phyloP scores from a whole-genome alignment of 2,888 invertebrate species.

The Leptopilina drosophilae region DNA sequence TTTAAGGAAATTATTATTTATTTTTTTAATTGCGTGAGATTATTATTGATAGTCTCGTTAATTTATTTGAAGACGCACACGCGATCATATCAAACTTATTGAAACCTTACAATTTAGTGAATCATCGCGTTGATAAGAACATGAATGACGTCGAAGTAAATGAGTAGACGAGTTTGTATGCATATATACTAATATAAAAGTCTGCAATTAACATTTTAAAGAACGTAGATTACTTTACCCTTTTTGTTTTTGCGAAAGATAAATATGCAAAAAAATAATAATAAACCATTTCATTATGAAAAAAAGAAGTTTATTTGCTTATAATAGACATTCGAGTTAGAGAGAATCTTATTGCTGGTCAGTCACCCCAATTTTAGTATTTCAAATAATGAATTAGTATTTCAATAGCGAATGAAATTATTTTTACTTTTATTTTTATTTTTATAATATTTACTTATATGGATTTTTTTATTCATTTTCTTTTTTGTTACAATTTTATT shows the following conservation, averaged over 20 bases:
- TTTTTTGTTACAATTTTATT: no score
- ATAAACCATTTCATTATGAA: not conserved
- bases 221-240: not conserved
- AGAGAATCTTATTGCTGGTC: not conserved
- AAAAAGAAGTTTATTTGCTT: not conserved
- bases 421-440: no score
- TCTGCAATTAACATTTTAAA: not conserved
- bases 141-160: conserved; percentile 5
- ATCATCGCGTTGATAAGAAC: conserved; percentile 12
- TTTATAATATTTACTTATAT: no score
- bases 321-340: not conserved
- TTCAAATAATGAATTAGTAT: not conserved
- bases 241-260: not conserved
- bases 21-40: not conserved
- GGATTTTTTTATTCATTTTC: no score
- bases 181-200: not conserved
- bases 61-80: not conserved
- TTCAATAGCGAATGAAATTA: no score
- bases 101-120: not conserved
- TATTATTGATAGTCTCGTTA: not conserved
- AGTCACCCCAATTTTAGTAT: conserved; percentile 1
- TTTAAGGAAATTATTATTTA: not conserved
- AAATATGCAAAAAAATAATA: no score
- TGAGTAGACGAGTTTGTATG: not conserved
- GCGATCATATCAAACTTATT: not conserved